Evolutionary conservation across 2,888 invertebrate genomes (phyloP).

Genomic region (Galeruca laticollis): DNA sequence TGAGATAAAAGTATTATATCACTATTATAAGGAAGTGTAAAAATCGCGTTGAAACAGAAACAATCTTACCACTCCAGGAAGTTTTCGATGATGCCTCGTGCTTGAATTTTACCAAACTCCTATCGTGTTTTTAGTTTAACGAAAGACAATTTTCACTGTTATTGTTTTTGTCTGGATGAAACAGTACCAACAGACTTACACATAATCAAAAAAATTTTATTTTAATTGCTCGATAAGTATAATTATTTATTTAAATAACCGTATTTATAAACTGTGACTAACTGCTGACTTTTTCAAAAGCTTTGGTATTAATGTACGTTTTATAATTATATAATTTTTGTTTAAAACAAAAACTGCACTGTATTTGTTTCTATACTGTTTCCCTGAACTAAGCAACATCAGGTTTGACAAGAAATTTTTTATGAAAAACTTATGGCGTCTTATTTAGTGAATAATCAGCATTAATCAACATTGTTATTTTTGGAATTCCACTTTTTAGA

Average conservation of each 20-base stretch:
- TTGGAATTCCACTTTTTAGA: no score
- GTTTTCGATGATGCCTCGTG: constrained; percentile 25
- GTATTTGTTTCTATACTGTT: no score
- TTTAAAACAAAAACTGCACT: neutral
- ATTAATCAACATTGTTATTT: no score
- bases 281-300: neutral
- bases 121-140: neutral
- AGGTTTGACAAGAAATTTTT: no score
- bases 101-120: neutral
- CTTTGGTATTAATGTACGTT: neutral
- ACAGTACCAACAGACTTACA: neutral
- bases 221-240: neutral
- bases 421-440: no score
- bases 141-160: neutral
- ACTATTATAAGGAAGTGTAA: constrained; percentile 41
- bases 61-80: constrained; percentile 24
- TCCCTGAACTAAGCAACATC: no score
- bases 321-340: neutral
- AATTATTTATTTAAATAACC: neutral
- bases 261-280: neutral
- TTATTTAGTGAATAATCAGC: no score
- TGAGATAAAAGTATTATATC: constrained; percentile 40
- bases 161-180: constrained; percentile 5
- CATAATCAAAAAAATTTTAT: neutral
- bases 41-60: neutral